Base-by-base conservation (phyloP, 2,888 invertebrate species). In the Hypolimnas misippus region DNA sequence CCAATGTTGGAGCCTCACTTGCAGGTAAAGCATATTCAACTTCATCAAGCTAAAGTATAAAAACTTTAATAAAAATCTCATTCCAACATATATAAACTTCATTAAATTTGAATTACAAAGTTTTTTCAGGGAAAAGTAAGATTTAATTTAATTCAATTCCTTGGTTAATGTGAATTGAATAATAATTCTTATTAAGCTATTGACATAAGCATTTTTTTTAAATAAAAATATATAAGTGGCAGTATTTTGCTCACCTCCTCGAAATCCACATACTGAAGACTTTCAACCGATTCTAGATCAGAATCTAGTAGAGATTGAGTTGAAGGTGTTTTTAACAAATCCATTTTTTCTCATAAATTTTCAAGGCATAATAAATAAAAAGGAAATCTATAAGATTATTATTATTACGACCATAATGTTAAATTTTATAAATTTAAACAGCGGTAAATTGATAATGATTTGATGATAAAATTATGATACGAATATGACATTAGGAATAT, bases 261-360 rank as follows among this genome's bases (percentile, higher is more conserved):
- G 68, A 95, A 93, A 81, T 95, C 95, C 71, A 95, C 87, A 80
- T 94, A 94, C 66, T 94, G 89, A 68, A 95, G 89, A 81, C 95
- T 95, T 76, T 94, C 95, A 58, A 94, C 94, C 52, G 95, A 95
- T 71, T 94, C 95, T 65, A 94, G 89, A 78, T 95, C 95, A 40
- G 93, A 93, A 78, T 93, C 94, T 73, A 95, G 76, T 70, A 94
- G 78, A n/a, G 94, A 94, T 72, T 93, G 94, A 52, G 89, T 79
- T 25, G 92, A 92, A 14, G 91, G 87, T 58, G 92, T 85, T 80
- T 91, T 91, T 61, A 89, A 73, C 67, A 90, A 81, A 80, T 90
- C 90, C 91, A 92, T 90, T 35, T 33, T 58, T 17, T 17, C 3
- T 35, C 5, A 31, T 29, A 14, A 40, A 33, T 12, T 16, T 10